These are phyloP conservation scores for Melanogrammus aeglefinus DNA, from an alignment of 2,797 vertebrate genomes.

Conservation along the genomic window DNA sequence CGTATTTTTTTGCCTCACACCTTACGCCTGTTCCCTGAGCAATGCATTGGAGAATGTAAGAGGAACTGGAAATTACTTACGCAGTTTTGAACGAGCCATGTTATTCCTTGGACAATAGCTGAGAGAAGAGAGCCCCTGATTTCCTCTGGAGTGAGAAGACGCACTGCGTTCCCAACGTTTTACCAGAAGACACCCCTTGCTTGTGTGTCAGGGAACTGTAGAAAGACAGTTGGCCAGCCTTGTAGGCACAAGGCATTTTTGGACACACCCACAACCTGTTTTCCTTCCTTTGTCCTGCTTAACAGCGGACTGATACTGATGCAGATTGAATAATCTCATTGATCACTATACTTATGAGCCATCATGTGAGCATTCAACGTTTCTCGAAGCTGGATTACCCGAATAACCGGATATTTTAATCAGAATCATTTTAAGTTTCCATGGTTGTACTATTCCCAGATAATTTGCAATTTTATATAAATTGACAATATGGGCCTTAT, in stretches of 20 bases:
- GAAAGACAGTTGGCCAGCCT: background rate
- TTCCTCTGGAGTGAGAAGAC: background rate
- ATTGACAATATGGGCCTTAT: background rate
- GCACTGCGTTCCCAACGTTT: background rate
- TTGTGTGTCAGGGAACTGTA: background rate
- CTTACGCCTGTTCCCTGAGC: background rate
- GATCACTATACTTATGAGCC: background rate
- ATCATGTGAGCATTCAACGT: background rate
- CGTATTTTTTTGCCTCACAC: background rate
- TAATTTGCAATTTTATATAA: background rate
- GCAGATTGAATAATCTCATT: background rate
- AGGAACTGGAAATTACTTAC: constrained; percentile 29
- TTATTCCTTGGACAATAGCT: background rate
- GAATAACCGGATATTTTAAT: background rate
- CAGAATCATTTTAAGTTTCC: background rate
- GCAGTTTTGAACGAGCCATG: constrained; percentile 37
- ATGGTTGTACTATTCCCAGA: too few species aligned
- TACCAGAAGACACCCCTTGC: background rate
- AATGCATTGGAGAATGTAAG: constrained; percentile 13
- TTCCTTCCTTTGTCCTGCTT: constrained; percentile 16
- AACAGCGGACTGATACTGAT: constrained; percentile 3
- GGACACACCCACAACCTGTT: constrained; percentile 48
- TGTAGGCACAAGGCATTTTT: background rate
- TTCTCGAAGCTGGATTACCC: background rate
- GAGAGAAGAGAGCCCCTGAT: background rate